Evolutionary conservation across 2,113 vertebrate genomes (phyloP), one percentile per base, ranked within the genome.

Genomic region (Dipodomys ordii): DNA sequence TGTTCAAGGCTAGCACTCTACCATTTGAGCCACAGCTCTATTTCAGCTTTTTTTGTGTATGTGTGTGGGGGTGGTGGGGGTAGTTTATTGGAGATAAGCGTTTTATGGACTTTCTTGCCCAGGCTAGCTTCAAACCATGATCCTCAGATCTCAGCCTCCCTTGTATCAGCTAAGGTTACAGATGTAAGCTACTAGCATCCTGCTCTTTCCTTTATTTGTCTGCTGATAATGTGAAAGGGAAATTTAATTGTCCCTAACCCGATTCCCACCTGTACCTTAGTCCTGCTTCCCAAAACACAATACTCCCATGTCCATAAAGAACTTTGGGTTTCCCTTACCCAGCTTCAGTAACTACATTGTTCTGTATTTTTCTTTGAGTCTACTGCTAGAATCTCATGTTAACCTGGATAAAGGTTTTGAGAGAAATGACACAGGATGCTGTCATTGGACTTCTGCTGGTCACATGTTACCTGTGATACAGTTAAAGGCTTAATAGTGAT

Each of bases 321-420:
- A 4, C 15, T 4, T 18, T 3, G 0, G 68, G n/a, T 68, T 83
- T 19, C 18, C 6, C 71, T 89, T 60, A 65, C 12, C 3, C 10
- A 69, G 39, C 32, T 44, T 91, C 10, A 72, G 13, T 10, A 77
- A 49, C 81, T 39, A 39, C 5, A 39, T 76, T 81, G 74, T 3
- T n/a, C 19, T 20, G n/a, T 35, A 57, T 86, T 35, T 32, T 91
- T 60, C 19, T 49, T 82, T 77, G 67, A 62, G 46, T 88, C n/a
- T 2, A 46, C 18, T 62, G 53, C 39, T 89, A 76, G 85, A 87
- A n/a, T 79, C 68, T n/a, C 57, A 27, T 62, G 18, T 57, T 71
- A 83, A 92, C 27, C 28, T 76, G 67, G 25, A 28, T 89, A 13
- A 87, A 83, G 49, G 60, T 49, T 83, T 91, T 87, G 69, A 62